phyloP scores from a whole-genome alignment of 2,888 invertebrate species.

The Pheosia gnoma region DNA sequence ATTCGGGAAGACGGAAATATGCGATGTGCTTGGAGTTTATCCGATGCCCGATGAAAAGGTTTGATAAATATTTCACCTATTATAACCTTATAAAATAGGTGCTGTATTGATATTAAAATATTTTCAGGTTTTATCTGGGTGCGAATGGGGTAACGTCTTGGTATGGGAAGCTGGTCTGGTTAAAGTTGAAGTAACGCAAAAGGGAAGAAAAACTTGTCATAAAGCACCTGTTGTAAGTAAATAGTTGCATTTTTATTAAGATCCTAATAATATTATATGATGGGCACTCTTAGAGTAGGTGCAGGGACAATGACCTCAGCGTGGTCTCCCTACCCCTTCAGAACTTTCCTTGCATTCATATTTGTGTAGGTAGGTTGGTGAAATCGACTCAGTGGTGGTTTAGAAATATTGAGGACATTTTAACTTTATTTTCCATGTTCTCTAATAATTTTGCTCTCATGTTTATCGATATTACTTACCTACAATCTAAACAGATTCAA shows the following conservation, averaged over 20 bases:
- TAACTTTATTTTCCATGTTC: too few relatives aligned
- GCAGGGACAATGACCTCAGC: too few relatives aligned
- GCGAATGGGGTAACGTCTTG: constrained; percentile 95
- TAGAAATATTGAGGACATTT: too few relatives aligned
- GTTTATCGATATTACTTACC: too few relatives aligned
- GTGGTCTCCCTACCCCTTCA: too few relatives aligned
- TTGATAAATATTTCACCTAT: background rate
- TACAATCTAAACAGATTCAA: constrained; percentile 61
- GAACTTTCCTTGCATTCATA: too few relatives aligned
- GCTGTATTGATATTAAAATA: background rate
- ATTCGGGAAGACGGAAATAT: constrained; percentile 96
- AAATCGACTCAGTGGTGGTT: too few relatives aligned
- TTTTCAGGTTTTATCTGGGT: constrained; percentile 90
- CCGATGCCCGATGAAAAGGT: constrained; percentile 96
- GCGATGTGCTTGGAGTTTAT: constrained; percentile 92
- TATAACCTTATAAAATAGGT: background rate
- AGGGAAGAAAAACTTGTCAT: constrained; percentile 90
- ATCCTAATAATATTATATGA: too few relatives aligned
- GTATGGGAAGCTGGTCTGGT: constrained; percentile 96
- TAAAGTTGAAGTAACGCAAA: constrained; percentile 91
- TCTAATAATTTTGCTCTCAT: too few relatives aligned
- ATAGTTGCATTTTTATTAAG: background rate
- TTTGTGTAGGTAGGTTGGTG: too few relatives aligned
- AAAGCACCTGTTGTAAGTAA: constrained; percentile 85
- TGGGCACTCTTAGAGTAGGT: too few relatives aligned